A percentile compares a stretch with the other conserved stretches of the same genome.
phyloP scores from a whole-genome alignment of 2,888 invertebrate genomes.

The Ischnura elegans region DNA sequence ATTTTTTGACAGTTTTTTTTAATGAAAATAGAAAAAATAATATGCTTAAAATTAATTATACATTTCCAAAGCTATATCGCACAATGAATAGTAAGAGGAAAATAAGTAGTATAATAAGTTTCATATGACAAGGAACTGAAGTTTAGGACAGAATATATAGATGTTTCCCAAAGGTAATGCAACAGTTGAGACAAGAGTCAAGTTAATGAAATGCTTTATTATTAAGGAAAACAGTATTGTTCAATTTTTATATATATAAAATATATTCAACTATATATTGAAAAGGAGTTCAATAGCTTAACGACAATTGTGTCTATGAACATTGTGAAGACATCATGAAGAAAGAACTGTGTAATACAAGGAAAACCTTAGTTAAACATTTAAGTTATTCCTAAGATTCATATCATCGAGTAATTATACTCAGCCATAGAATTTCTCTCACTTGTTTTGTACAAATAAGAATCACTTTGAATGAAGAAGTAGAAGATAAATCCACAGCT shows the following conservation, averaged over 20 bases:
- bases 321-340: constrained; percentile 55
- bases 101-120: background rate
- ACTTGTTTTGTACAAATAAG: constrained; percentile 28
- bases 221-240: constrained; percentile 27
- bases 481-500: constrained; percentile 46
- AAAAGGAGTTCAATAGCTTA: constrained; percentile 28
- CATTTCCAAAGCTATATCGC: background rate
- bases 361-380: constrained; percentile 43
- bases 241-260: constrained; percentile 56
- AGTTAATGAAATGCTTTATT: constrained; percentile 51
- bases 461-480: constrained; percentile 58
- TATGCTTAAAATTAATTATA: background rate
- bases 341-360: constrained; percentile 36
- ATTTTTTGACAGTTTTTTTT: background rate
- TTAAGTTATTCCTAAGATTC: constrained; percentile 58
- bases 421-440: constrained; percentile 15
- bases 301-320: constrained; percentile 40
- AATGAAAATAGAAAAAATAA: background rate
- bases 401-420: background rate
- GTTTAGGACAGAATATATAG: too few relatives aligned
- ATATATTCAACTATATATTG: constrained; percentile 56
- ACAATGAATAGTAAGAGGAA: background rate
- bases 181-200: background rate
- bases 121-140: background rate
- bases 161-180: background rate